Evolutionary conservation across 2,888 invertebrate genomes (phyloP).

Genomic region (Parascotia fuliginaria): DNA sequence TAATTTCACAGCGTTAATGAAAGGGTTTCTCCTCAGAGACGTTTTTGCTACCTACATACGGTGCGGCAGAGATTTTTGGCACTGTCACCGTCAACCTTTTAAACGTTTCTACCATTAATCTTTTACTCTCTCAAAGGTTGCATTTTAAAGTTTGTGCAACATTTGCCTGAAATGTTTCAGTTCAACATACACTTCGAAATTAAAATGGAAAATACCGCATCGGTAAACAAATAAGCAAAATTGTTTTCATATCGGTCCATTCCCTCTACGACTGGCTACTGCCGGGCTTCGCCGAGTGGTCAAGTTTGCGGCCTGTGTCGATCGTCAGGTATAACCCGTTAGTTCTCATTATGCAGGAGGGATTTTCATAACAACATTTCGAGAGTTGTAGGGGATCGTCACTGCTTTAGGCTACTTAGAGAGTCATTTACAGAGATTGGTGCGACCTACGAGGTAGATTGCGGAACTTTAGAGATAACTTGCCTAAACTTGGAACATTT

Average conservation of each 20-base stretch:
- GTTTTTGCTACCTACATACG: slow-evolving; percentile 73
- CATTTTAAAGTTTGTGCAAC: slow-evolving; percentile 77
- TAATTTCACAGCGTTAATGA: slow-evolving; percentile 77
- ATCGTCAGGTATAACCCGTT: slow-evolving; percentile 45
- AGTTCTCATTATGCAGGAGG: slow-evolving; percentile 64
- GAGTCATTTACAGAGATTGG: slow-evolving; percentile 79
- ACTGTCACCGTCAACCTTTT: slow-evolving; percentile 70
- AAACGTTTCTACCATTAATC: slow-evolving; percentile 79
- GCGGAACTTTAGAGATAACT: slow-evolving; percentile 81
- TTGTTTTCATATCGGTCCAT: slow-evolving; percentile 44
- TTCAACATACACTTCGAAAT: slow-evolving; percentile 50
- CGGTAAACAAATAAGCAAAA: slow-evolving; percentile 51
- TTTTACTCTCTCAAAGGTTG: slow-evolving; percentile 73
- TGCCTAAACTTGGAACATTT: slow-evolving; percentile 80
- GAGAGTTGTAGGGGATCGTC: slow-evolving; percentile 60
- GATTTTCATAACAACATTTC: slow-evolving; percentile 71
- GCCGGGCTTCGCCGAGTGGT: slow-evolving; percentile 26
- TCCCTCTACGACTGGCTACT: slow-evolving; percentile 19
- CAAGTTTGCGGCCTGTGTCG: slow-evolving; percentile 40
- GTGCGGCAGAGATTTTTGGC: slow-evolving; percentile 68
- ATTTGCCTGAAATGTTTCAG: slow-evolving; percentile 73
- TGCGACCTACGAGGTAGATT: slow-evolving; percentile 80
- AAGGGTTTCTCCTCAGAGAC: slow-evolving; percentile 68
- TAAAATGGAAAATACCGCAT: slow-evolving; percentile 49
- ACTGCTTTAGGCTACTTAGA: slow-evolving; percentile 78